These are phyloP conservation scores for Garra rufa DNA, from an alignment of 2,113 vertebrate species.

Conservation along the genomic window DNA sequence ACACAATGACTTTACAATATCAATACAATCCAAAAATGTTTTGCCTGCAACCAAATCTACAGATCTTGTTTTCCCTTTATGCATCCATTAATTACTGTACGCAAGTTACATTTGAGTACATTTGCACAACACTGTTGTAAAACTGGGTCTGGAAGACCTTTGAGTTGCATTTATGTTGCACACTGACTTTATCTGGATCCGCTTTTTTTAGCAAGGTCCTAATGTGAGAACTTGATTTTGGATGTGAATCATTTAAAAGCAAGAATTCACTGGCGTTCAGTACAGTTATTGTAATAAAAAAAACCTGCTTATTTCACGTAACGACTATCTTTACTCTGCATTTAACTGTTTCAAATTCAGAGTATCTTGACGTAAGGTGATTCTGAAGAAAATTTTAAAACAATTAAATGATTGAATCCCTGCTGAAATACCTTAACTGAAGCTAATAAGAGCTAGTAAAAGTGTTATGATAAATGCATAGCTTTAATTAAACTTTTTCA, in stretches of 20 bases:
- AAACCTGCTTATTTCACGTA: not conserved
- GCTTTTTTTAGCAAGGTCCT: not conserved
- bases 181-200: not conserved
- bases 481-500: not conserved
- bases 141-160: not conserved
- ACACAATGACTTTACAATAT: not conserved
- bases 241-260: not conserved
- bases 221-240: not conserved
- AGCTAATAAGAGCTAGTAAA: not conserved
- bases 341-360: not conserved
- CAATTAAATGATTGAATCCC: not conserved
- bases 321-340: not conserved
- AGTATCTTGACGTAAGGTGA: not conserved
- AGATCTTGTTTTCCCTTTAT: conserved; percentile 1
- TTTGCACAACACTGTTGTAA: not conserved
- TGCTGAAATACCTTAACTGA: not conserved
- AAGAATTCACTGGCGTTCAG: not conserved
- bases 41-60: not conserved
- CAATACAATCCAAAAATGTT: not conserved
- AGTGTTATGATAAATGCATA: not conserved
- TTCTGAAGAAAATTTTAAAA: not conserved
- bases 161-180: not conserved
- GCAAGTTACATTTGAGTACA: not conserved
- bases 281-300: not conserved
- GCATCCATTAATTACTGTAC: not conserved